Conservation (phyloP, 2,888 invertebrate species). For the Eucera pruinosa region DNA sequence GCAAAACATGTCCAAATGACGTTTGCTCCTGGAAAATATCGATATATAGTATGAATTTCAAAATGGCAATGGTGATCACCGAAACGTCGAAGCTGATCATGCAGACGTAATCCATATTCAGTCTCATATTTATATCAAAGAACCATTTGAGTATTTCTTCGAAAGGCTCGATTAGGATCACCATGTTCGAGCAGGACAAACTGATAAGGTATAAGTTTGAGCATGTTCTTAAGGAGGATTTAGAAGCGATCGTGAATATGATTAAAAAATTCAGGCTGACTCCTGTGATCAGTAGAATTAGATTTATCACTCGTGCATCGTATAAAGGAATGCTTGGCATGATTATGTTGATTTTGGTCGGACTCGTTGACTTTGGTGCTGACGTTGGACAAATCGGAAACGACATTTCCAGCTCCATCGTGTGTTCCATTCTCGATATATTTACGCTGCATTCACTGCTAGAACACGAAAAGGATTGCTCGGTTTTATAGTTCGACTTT, state of each 20-base stretch:
- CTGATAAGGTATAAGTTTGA: constrained; percentile 74
- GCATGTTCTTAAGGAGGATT: constrained; percentile 60
- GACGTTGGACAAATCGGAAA: not conserved
- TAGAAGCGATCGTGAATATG: constrained; percentile 28
- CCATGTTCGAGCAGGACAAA: constrained; percentile 72
- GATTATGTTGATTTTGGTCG: constrained; percentile 56
- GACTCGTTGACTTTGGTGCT: not conserved
- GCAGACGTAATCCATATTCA: constrained; percentile 75
- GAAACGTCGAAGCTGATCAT: constrained; percentile 75
- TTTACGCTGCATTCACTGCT: too few species aligned
- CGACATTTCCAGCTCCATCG: not conserved
- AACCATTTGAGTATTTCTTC: constrained; percentile 66
- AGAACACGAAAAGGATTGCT: too few species aligned
- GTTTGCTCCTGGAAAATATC: constrained; percentile 58
- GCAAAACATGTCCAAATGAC: constrained; percentile 30
- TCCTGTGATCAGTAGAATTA: constrained; percentile 35
- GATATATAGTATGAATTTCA: constrained; percentile 74
- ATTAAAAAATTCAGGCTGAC: constrained; percentile 44
- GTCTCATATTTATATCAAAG: constrained; percentile 62
- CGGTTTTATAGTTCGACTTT: too few species aligned
- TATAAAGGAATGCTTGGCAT: constrained; percentile 18
- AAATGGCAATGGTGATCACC: constrained; percentile 70
- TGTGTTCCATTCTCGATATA: too few species aligned
- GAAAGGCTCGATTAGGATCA: constrained; percentile 72
- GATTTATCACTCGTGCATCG: constrained; percentile 35